Base-by-base conservation (phyloP, 2,797 vertebrate species). In the Lagocephalus sceleratus region DNA sequence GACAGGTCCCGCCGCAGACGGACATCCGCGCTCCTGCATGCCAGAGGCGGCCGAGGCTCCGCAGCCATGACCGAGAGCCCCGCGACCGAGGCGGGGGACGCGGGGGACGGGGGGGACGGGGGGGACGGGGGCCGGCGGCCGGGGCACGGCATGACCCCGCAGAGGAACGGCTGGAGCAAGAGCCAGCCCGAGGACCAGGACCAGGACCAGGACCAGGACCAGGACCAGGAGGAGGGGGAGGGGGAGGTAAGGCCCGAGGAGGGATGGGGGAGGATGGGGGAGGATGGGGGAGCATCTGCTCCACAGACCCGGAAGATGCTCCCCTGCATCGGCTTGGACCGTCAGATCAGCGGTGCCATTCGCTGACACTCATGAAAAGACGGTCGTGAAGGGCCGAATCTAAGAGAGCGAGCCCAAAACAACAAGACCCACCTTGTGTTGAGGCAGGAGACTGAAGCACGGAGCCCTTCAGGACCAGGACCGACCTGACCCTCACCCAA, bases 11-110 rank as follows among this genome's bases (percentile, higher is more conserved):
- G 80, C 80, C 69, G 65, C 53, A 29, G 64, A 19, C 62, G 47
- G 55, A 10, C 60, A 49, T 20, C 42, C 51, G 71, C 46, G 49
- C 44, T 63, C 47, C 48, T 86, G 68, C 80, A 85, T 86, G 81
- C 73, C 26, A 77, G 75, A 81, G 62, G 39, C 64, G 62, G 75
- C 57, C 58, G 58, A 51, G 64, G 55, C 61, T 61, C 26, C 73
- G 51, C 64, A 20, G 54, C 68, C 25, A 91, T 91, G 90, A 88
- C 87, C 53, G 87, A 89, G 19, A 89, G 79, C 84, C 75, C 84
- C 66, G 72, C 58, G 23, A 83, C 67, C 66, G 71, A 82, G 65
- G 50, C 76, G 19, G 71, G n/a, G n/a, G n/a, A 66, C 57, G 79
- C 80, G 51, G 77, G 84, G 60, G 77, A 79, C 19, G 75, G n/a